phyloP scores from a whole-genome alignment of 2,113 vertebrate species.

The Spheniscus mendiculus region DNA sequence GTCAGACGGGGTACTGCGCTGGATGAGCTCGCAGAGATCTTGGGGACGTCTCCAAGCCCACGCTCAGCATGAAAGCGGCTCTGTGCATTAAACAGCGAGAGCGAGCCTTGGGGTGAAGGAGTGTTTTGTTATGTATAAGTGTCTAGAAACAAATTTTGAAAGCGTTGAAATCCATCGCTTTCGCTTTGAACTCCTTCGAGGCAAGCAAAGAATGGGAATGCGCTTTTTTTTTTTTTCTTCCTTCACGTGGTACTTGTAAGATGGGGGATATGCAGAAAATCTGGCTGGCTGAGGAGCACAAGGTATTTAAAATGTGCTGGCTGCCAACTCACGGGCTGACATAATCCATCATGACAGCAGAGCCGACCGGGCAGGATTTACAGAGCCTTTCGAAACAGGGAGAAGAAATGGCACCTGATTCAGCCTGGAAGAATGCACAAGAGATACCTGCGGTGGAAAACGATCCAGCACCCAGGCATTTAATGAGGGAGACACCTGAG shows the following conservation, averaged over 20 bases:
- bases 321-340: conserved; percentile 24
- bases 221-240: accelerated
- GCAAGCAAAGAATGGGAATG: neutral
- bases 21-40: accelerated
- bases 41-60: neutral
- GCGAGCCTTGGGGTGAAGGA: neutral
- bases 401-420: conserved; percentile 21
- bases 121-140: neutral
- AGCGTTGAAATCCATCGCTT: neutral
- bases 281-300: neutral
- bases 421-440: neutral
- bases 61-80: accelerated
- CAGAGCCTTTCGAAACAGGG: neutral
- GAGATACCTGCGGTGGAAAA: neutral
- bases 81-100: neutral
- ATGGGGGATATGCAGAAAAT: neutral
- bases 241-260: neutral
- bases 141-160: neutral
- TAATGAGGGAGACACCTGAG: neutral
- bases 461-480: neutral
- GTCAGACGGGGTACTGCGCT: accelerated
- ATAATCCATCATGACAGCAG: conserved; percentile 37
- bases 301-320: neutral
- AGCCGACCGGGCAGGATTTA: neutral
- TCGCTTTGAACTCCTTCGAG: neutral